These are phyloP conservation scores for Ruditapes philippinarum DNA, from an alignment of 1,140 invertebrate species.

Conservation along the genomic window DNA sequence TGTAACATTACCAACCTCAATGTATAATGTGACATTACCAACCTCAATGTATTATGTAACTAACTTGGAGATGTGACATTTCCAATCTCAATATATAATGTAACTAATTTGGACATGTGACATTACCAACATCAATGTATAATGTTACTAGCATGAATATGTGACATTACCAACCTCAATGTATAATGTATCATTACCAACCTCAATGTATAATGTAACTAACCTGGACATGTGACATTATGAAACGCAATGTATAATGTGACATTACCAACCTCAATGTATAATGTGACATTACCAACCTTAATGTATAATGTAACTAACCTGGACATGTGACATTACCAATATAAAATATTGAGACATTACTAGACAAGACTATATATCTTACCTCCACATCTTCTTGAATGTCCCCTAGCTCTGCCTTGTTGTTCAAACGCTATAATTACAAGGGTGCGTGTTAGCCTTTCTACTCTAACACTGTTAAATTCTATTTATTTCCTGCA, in stretches of 20 bases:
- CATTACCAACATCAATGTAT: background rate
- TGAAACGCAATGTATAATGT: background rate
- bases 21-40: background rate
- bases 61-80: background rate
- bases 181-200: background rate
- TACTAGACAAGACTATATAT: background rate
- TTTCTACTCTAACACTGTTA: background rate
- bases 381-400: conserved; percentile 37
- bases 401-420: conserved; percentile 37
- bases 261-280: background rate
- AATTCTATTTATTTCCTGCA: too few relatives aligned
- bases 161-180: background rate
- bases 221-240: background rate
- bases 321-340: background rate
- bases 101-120: background rate
- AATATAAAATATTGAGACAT: background rate
- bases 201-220: background rate
- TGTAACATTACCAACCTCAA: background rate
- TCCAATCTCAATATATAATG: background rate
- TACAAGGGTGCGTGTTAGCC: conserved; percentile 20
- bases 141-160: too few relatives aligned
- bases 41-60: background rate
- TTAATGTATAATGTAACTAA: background rate
- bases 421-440: conserved; percentile 39
- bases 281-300: background rate